A percentile compares a stretch with the other conserved stretches of the same genome.
phyloP scores from a whole-genome alignment of 2,888 invertebrate genomes.

The Stenotaenia linearis region DNA sequence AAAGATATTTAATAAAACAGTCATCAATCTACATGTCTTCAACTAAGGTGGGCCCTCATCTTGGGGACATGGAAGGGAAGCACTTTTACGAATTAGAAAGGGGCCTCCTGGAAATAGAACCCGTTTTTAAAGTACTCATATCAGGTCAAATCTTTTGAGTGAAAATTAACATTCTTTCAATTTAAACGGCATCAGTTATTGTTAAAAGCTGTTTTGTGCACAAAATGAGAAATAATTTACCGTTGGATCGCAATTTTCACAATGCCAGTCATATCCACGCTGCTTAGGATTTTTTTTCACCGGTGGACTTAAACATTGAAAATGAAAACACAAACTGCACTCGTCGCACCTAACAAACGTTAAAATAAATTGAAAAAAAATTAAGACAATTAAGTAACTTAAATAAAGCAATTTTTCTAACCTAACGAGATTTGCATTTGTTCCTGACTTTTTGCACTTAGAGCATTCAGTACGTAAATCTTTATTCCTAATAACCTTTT shows the following conservation, averaged over 20 bases:
- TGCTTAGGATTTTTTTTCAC: constrained; percentile 89
- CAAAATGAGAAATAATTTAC: constrained; percentile 54
- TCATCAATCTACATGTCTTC: constrained; percentile 5
- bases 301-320: constrained; percentile 87
- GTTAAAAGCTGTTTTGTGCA: no score
- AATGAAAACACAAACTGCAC: constrained; percentile 84
- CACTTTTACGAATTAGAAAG: neutral
- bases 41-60: neutral
- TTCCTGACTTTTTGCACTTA: constrained; percentile 60
- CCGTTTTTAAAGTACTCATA: neutral
- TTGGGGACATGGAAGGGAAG: constrained; percentile 15
- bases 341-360: constrained; percentile 49
- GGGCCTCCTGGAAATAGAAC: constrained; percentile 11
- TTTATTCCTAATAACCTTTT: neutral
- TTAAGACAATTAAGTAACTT: neutral
- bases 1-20: neutral
- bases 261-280: constrained; percentile 91
- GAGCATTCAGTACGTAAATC: constrained; percentile 55
- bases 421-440: constrained; percentile 62
- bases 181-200: no score
- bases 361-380: neutral
- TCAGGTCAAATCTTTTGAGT: neutral
- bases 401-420: neutral
- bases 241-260: constrained; percentile 89
- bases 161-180: neutral